These are phyloP conservation scores for Diabrotica balteata DNA, from an alignment of 2,888 invertebrate species.

Conservation along the genomic window DNA sequence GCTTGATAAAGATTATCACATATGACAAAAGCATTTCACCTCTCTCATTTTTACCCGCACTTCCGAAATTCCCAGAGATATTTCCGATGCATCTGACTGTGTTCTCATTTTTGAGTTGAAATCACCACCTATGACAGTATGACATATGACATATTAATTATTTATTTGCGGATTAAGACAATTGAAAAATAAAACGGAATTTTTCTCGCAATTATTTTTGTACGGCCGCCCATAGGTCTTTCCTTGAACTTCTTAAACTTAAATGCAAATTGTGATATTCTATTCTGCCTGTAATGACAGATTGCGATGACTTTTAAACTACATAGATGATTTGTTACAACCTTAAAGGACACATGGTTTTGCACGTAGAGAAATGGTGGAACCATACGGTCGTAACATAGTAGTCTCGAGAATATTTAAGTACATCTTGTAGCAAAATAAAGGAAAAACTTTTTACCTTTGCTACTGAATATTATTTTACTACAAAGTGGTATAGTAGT, in stretches of 20 bases:
- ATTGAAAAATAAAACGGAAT: too few relatives aligned
- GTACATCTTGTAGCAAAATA: slow-evolving; percentile 36
- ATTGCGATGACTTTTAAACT: slow-evolving; percentile 37
- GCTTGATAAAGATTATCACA: too few relatives aligned
- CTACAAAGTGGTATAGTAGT: slow-evolving; percentile 13
- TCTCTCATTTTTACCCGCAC: too few relatives aligned
- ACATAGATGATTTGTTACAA: slow-evolving; percentile 44
- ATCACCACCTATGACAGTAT: too few relatives aligned
- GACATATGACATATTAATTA: too few relatives aligned
- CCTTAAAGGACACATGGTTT: slow-evolving; percentile 45
- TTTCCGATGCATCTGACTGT: too few relatives aligned
- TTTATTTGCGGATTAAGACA: too few relatives aligned
- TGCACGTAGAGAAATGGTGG: slow-evolving; percentile 37
- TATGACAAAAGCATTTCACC: too few relatives aligned
- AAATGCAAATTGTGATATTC: slow-evolving; percentile 60
- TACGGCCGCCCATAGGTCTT: slow-evolving; percentile 4
- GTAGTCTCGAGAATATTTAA: slow-evolving; percentile 32
- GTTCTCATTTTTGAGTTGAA: too few relatives aligned
- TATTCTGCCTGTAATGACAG: slow-evolving; percentile 53
- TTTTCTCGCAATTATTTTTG: neutral
- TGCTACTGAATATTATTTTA: slow-evolving; percentile 42
- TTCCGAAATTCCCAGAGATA: too few relatives aligned
- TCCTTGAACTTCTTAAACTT: slow-evolving; percentile 51
- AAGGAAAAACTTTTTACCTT: slow-evolving; percentile 41
- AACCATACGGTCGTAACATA: slow-evolving; percentile 26